Evolutionary conservation across 2,797 vertebrate genomes (phyloP), one percentile per base, ranked within the genome.

Genomic region (Myioborus melanocephalus): DNA sequence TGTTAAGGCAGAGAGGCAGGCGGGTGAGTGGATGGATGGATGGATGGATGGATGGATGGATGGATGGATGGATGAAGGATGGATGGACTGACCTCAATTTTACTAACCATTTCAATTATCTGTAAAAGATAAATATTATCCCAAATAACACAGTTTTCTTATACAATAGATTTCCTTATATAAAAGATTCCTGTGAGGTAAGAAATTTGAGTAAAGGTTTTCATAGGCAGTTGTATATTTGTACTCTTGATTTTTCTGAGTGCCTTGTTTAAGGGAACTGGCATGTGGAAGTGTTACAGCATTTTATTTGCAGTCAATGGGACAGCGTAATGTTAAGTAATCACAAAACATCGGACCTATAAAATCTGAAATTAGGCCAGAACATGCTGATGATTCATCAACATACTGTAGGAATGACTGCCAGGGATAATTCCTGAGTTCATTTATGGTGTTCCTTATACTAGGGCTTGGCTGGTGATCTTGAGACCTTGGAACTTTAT

Each of bases 281-380:
- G 39, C 0, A 2, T 5, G 12, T 27, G 50, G 17, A 94, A 69
- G 30, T 18, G 16, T 32, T 52, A 4, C 53, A 68, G 16, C 32
- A 18, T 44, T 82, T 30, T 15, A 12, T 46, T 56, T 41, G 14
- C 55, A 94, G 61, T 81, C 56, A 76, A 10, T 10, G 12, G 35
- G 18, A 43, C 39, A 43, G 6, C 8, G 39, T 72, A 44, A 69
- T 16, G 10, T 46, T 69, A 34, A 68, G 21, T 7, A 61, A 55
- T 26, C 83, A 78, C 34, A 53, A 59, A 91, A 94, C 26, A 63
- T 34, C 37, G 81, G 30, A 57, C 64, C 37, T 70, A 49, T 70
- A 88, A 86, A 89, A 47, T 27, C 61, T 46, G 66, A 61, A 56
- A 56, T 53, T 83, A 47, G 19, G n/a, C 47, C 69, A 85, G 80